Evolutionary conservation across 2,113 vertebrate species (phyloP).

Genomic region (Pavo muticus): DNA sequence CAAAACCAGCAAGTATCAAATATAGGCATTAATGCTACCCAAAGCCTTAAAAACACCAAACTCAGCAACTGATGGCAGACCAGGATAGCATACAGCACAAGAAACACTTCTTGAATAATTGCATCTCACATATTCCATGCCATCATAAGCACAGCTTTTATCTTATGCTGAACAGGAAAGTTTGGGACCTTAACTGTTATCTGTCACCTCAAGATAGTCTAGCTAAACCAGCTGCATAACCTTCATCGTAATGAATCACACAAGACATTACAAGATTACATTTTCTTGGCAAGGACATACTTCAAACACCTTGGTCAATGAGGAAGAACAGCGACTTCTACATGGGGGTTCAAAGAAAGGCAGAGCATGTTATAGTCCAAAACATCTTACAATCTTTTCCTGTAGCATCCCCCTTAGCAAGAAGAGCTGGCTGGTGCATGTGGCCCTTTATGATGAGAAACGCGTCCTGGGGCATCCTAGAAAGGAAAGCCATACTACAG

Average conservation of each 20-base stretch:
- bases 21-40: neutral
- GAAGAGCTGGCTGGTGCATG: constrained; percentile 73
- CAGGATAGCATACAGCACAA: constrained; percentile 55
- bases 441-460: constrained; percentile 72
- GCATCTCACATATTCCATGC: constrained; percentile 48
- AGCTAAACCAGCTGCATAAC: constrained; percentile 53
- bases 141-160: constrained; percentile 6
- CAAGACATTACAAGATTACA: constrained; percentile 67
- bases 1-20: constrained; percentile 32
- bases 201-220: constrained; percentile 53
- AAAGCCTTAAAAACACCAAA: constrained; percentile 56
- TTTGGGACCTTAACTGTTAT: constrained; percentile 29
- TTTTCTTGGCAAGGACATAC: constrained; percentile 74
- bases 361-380: constrained; percentile 72
- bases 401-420: constrained; percentile 71
- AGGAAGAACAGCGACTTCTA: constrained; percentile 67
- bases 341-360: constrained; percentile 73
- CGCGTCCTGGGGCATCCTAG: constrained; percentile 73
- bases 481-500: constrained; percentile 76
- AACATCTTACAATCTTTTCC: constrained; percentile 75
- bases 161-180: constrained; percentile 40
- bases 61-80: constrained; percentile 53
- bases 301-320: constrained; percentile 73
- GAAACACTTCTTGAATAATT: constrained; percentile 57
- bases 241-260: constrained; percentile 69